phyloP scores from a whole-genome alignment of 2,888 invertebrate genomes.

The Drosophila lutescens region DNA sequence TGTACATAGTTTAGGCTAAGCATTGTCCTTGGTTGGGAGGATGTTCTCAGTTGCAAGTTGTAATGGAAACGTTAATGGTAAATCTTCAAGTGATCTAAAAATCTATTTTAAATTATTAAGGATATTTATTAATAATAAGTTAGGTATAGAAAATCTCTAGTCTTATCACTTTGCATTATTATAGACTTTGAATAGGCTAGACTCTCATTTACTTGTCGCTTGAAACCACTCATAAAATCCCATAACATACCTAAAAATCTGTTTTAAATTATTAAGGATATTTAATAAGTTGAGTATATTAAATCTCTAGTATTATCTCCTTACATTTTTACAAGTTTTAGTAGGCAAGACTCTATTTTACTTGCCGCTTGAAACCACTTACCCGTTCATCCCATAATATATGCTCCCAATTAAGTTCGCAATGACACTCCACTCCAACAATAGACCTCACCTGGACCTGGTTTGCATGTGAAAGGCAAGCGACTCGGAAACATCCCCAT shows the following conservation, averaged over 20 bases:
- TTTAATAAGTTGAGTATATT: too few relatives aligned
- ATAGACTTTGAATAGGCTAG: not conserved
- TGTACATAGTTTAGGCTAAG: slow-evolving; percentile 5
- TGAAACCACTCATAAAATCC: too few relatives aligned
- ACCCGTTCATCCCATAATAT: slow-evolving; percentile 5
- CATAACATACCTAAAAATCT: too few relatives aligned
- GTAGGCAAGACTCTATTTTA: not conserved
- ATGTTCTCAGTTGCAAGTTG: not conserved
- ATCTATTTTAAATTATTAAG: not conserved
- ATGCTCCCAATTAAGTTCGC: not conserved
- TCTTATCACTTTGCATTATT: not conserved
- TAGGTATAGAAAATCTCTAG: not conserved
- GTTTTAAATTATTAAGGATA: not conserved
- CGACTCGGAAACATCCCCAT: slow-evolving; percentile 25
- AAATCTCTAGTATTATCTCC: not conserved
- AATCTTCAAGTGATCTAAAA: not conserved
- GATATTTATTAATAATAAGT: not conserved
- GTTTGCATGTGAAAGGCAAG: slow-evolving; percentile 11
- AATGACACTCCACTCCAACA: not conserved
- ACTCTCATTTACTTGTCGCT: too few relatives aligned
- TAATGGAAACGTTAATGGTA: too few relatives aligned
- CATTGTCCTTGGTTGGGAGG: not conserved
- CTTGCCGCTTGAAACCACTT: not conserved
- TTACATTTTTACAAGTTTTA: not conserved
- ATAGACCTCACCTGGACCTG: slow-evolving; percentile 17